These are phyloP conservation scores for Phoeniculus purpureus DNA, from an alignment of 2,797 vertebrate genomes.

Conservation along the genomic window DNA sequence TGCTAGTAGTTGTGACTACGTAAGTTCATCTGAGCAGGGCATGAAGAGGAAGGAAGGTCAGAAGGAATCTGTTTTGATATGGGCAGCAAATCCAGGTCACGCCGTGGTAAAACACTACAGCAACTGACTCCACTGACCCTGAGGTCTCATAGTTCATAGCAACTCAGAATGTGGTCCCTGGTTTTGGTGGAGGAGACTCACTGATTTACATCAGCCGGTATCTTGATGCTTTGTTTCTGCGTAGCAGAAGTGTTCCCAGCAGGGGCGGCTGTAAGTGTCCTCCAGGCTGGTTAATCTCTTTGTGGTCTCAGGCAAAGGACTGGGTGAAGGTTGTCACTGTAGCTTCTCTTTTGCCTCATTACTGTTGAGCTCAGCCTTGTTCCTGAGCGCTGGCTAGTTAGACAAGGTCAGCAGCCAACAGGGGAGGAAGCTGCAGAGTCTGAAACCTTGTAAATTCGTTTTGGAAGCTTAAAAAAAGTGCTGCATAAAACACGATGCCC, in stretches of 20 bases:
- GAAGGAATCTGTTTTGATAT: not conserved
- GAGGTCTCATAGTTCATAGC: not conserved
- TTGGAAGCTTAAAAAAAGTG: not conserved
- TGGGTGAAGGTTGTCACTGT: not conserved
- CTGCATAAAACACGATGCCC: not conserved
- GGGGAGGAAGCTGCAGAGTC: not conserved
- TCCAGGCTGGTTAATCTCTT: not conserved
- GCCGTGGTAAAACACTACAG: not conserved
- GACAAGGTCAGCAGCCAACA: not conserved
- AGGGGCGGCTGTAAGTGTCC: not conserved
- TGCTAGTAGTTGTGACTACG: not conserved
- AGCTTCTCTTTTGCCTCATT: not conserved
- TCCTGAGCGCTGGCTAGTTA: not conserved
- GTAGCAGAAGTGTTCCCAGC: not conserved
- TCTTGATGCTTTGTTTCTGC: fast-evolving
- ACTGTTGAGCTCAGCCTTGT: not conserved
- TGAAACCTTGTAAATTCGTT: not conserved
- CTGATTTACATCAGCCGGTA: not conserved
- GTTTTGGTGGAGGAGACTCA: not conserved
- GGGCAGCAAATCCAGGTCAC: not conserved
- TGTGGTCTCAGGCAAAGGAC: not conserved
- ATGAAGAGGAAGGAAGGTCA: not conserved
- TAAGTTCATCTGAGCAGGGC: not conserved
- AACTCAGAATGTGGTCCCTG: not conserved
- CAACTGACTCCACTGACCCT: fast-evolving